A percentile compares a stretch with the other conserved stretches of the same genome.
phyloP scores from a whole-genome alignment of 2,113 vertebrate species.

The Acinonyx jubatus region DNA sequence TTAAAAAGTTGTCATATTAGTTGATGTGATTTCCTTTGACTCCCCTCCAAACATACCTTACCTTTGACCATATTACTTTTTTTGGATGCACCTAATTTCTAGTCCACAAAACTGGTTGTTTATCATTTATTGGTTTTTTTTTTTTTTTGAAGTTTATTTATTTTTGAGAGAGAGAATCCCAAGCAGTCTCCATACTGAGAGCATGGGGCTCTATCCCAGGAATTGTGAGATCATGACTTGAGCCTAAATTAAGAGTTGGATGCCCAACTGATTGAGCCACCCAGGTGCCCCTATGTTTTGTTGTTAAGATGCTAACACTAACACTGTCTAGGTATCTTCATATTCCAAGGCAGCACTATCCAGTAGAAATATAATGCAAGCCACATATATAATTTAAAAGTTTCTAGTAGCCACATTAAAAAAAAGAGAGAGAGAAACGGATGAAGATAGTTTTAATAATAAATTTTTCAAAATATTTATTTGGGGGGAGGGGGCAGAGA shows the following conservation, averaged over 20 bases:
- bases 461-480: not conserved
- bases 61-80: not conserved
- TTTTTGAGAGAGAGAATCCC: too few relatives aligned
- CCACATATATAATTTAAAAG: not conserved
- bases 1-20: not conserved
- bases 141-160: not conserved
- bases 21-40: not conserved
- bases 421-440: not conserved
- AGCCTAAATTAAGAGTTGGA: too few relatives aligned
- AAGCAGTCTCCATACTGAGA: too few relatives aligned
- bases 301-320: not conserved
- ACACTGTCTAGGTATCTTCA: not conserved
- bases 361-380: not conserved
- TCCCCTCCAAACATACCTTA: not conserved
- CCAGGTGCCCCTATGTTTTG: too few relatives aligned
- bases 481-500: too few relatives aligned
- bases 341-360: not conserved
- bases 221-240: too few relatives aligned
- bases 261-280: too few relatives aligned
- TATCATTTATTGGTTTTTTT: not conserved
- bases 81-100: not conserved
- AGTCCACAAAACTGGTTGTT: not conserved
- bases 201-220: too few relatives aligned
- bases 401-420: not conserved
- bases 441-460: constrained; percentile 26